Evolutionary conservation across 2,113 vertebrate genomes (phyloP), one percentile per base, ranked within the genome.

Genomic region (Labeo catla): DNA sequence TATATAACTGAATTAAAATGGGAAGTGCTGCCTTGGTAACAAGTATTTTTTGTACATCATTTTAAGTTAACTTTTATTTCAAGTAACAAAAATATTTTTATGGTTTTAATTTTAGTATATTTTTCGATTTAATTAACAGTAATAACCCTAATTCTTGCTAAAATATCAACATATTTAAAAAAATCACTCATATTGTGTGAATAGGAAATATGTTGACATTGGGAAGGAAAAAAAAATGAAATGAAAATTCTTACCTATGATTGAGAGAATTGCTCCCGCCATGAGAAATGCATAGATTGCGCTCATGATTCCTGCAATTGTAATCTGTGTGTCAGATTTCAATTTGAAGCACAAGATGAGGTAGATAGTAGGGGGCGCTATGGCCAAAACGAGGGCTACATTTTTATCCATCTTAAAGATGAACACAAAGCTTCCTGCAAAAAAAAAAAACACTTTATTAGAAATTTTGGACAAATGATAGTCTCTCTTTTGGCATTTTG

Each of bases 311-410:
- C 81, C 89, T 83, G 92, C 92, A 9, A 92, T 85, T 47, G 39
- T 88, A 70, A 93, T 90, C 88, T 95, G 95, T 74, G 87, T 94
- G 77, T 94, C 91, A 4, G 93, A 1, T 79, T 93, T 94, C 6
- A 94, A 79, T 21, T 92, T 92, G 86, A 92, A 94, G 87, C 93
- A 94, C 8, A 94, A 86, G 6, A 43, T 34, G 65, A 93, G 52
- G 86, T 91, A 95, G 76, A 94, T 85, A 34, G 23, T 6, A n/a
- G 93, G 92, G 39, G 93, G 93, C 16, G 93, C 81, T 21, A 92
- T 78, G 61, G 93, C 77, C 10, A 94, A 9, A 78, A 88, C 2
- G 19, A 95, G 87, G 23, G 93, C 87, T 3, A 0, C 0, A 8
- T 78, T 85, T 49, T 10, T 0, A 8, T 84, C 0, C 0, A 94